Conservation (phyloP, 2,113 vertebrate genomes). For the Oncorhynchus gorbuscha region DNA sequence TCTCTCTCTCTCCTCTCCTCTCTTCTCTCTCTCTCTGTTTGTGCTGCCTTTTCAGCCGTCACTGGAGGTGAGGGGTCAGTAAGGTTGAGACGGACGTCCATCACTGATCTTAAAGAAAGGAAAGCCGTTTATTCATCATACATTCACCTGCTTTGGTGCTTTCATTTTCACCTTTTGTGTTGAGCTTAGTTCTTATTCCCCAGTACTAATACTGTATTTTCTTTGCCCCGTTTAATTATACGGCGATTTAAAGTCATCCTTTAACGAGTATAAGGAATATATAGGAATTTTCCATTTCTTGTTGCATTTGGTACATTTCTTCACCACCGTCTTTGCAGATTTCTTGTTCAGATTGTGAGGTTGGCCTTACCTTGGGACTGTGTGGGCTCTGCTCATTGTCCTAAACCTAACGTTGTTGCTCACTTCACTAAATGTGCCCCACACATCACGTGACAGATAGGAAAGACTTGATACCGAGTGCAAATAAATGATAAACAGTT, state of each 20-base stretch:
- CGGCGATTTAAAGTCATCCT: too few species aligned
- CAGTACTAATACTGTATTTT: too few species aligned
- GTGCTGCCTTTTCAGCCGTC: conserved; percentile 67
- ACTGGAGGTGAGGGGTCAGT: conserved; percentile 82
- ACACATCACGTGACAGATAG: neutral
- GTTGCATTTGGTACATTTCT: too few species aligned
- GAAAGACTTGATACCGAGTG: conserved; percentile 39
- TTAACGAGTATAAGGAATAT: too few species aligned
- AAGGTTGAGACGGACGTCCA: conserved; percentile 71
- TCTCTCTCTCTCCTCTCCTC: conserved; percentile 44
- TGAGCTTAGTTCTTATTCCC: too few species aligned
- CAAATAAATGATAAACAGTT: conserved; percentile 47
- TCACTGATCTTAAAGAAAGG: conserved; percentile 63
- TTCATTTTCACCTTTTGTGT: too few species aligned
- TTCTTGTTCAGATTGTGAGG: conserved; percentile 61
- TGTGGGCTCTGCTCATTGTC: conserved; percentile 47
- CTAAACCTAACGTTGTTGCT: conserved; percentile 30
- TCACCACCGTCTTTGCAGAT: neutral
- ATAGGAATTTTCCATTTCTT: too few species aligned
- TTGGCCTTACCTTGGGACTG: conserved; percentile 36
- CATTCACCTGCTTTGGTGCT: neutral
- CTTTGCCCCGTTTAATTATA: too few species aligned
- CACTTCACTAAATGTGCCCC: conserved; percentile 22
- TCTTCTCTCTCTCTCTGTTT: neutral
- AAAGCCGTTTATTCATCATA: too few species aligned